Evolutionary conservation across 37 sponge, comb jelly and placozoan genomes (phyloP), one percentile per base, ranked within the genome.

Genomic region (Halichondria panicea): DNA sequence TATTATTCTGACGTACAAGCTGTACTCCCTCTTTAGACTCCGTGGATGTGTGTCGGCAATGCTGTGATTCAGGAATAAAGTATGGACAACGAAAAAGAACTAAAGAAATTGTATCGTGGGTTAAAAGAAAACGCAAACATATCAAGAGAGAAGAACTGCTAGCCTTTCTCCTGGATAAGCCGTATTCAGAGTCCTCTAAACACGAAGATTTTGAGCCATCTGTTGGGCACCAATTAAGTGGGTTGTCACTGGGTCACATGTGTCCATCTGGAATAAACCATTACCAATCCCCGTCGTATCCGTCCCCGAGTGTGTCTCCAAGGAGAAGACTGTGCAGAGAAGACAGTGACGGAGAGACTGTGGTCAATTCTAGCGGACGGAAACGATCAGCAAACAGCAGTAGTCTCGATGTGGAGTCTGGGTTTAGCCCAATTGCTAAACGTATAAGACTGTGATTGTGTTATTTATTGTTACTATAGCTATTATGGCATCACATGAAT

Each of bases 61-160:
- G 92, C 41, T 83, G 83, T 55, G 92, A 92, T 33, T 72, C 72
- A 53, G 92, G 92, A 3, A 56, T 79, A 2, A 79, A 75, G 24
- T 79, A 84, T 28, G 92, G 92, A 1, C 76, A 87, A 28, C 66
- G 79, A 32, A 87, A 84, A 58, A 79, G 77, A 55, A 92, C 69
- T 24, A 77, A 72, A 41, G 92, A 92, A 32, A 55, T 92, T 50
- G 36, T 92, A 12, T 48, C 89, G 4, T 92, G 92, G 92, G 73
- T 77, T 43, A 92, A 92, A 52, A 92, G 83, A 66, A 92, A 92
- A 73, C 69, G 78, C 55, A 74, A 65, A 54, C 40, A 46, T 36
- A 76, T 92, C 11, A 71, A 71, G 42, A 71, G 92, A 31, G 92
- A 92, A 19, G 92, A 92, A 41, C 72, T 92, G 41, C 46, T 92